These are phyloP conservation scores for Drosophila pseudoananassae DNA, from an alignment of 1,140 invertebrate species.

Conservation along the genomic window DNA sequence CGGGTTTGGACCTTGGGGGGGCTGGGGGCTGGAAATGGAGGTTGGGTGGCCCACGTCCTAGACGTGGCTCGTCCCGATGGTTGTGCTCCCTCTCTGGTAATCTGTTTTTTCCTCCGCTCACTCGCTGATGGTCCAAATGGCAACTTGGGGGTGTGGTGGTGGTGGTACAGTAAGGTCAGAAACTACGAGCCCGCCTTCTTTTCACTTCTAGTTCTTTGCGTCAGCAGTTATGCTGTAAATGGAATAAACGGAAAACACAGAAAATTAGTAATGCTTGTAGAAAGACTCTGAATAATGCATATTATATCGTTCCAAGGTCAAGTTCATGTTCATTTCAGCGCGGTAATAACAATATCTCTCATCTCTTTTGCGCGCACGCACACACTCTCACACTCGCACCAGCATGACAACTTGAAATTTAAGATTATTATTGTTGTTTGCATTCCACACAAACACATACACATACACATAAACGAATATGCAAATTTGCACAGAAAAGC, in stretches of 20 bases:
- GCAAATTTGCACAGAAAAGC: slow-evolving; percentile 31
- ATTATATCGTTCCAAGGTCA: slow-evolving; percentile 62
- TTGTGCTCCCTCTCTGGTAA: slow-evolving; percentile 64
- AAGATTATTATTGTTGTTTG: slow-evolving; percentile 59
- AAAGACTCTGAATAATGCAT: slow-evolving; percentile 20
- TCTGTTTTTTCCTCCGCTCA: slow-evolving; percentile 39
- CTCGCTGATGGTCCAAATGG: slow-evolving; percentile 24
- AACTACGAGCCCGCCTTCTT: slow-evolving; percentile 18
- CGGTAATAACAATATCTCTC: slow-evolving; percentile 31
- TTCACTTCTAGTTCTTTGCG: slow-evolving; percentile 22
- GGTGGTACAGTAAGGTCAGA: slow-evolving; percentile 11
- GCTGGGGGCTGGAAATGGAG: slow-evolving; percentile 9
- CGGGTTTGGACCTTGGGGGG: slow-evolving; percentile 4
- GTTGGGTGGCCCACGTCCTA: slow-evolving; percentile 41
- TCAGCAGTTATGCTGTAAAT: slow-evolving; percentile 52
- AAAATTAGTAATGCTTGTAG: slow-evolving; percentile 25
- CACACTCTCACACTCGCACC: slow-evolving; percentile 3
- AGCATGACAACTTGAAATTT: slow-evolving; percentile 36
- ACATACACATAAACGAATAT: slow-evolving; percentile 15
- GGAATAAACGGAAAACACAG: slow-evolving; percentile 4
- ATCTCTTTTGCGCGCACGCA: slow-evolving; percentile 37
- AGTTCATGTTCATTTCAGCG: slow-evolving; percentile 62
- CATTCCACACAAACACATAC: slow-evolving; percentile 24
- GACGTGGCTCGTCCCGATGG: slow-evolving; percentile 48
- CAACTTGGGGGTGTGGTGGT: slow-evolving; percentile 11